Evolutionary conservation across 1,140 invertebrate species (phyloP).

Genomic region (Riptortus pedestris): DNA sequence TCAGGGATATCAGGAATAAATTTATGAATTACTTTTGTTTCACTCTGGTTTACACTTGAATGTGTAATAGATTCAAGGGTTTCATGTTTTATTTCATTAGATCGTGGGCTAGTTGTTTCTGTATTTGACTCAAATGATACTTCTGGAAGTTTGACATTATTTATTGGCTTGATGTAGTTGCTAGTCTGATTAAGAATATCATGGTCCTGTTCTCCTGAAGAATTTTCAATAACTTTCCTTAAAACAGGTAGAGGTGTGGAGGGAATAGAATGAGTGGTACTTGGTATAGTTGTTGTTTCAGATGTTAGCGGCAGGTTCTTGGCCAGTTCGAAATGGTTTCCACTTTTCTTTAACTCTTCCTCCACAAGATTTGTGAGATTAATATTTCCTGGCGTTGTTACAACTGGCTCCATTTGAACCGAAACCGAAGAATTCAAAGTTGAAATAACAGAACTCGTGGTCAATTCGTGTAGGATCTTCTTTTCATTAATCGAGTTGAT

Average conservation of each 20-base stretch:
- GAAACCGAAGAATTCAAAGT: neutral
- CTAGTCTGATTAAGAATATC: neutral
- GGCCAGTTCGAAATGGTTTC: neutral
- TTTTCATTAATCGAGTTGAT: neutral
- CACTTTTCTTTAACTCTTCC: neutral
- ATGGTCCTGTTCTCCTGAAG: neutral
- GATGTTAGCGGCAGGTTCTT: neutral
- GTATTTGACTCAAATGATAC: neutral
- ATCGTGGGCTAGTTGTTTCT: neutral
- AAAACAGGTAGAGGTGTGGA: neutral
- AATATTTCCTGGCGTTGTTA: neutral
- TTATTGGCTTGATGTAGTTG: neutral
- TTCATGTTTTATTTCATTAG: slow-evolving; percentile 6
- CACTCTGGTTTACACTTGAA: neutral
- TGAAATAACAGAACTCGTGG: slow-evolving; percentile 4
- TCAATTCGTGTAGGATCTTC: neutral
- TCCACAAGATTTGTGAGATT: neutral
- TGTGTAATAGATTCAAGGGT: neutral
- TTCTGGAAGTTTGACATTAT: neutral
- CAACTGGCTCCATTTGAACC: neutral
- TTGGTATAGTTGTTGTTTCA: neutral
- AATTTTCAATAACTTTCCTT: neutral
- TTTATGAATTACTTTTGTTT: neutral
- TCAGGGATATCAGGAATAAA: neutral
- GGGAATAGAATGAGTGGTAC: neutral